Evolutionary conservation across 2,888 invertebrate species (phyloP).

Genomic region (Choreutis nemorana): DNA sequence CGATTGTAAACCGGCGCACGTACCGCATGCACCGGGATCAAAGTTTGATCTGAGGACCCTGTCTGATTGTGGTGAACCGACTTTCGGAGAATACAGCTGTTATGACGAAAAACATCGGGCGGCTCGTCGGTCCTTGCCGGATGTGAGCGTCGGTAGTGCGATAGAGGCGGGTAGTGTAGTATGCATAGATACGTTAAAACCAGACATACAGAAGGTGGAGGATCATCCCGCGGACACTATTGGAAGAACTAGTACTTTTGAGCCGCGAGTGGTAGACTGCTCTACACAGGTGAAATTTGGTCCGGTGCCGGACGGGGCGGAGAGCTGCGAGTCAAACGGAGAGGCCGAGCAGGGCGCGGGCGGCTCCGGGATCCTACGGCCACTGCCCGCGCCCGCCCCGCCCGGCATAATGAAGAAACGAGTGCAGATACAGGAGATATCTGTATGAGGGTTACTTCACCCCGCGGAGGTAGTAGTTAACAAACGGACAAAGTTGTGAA

Average conservation of each 20-base stretch:
- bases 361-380: conserved; percentile 56
- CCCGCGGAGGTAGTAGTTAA: conserved; percentile 50
- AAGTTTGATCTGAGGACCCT: conserved; percentile 60
- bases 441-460: conserved; percentile 73
- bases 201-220: conserved; percentile 58
- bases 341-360: conserved; percentile 49
- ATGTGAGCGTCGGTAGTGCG: conserved; percentile 66
- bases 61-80: conserved; percentile 61
- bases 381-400: conserved; percentile 66
- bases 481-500: conserved; percentile 54
- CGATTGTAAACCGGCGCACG: conserved; percentile 65
- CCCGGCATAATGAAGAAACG: conserved; percentile 86
- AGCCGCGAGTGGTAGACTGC: conserved; percentile 58
- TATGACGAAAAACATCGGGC: conserved; percentile 69
- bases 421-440: conserved; percentile 93
- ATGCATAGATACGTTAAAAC: conserved; percentile 57
- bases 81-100: conserved; percentile 72
- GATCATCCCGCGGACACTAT: conserved; percentile 35
- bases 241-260: conserved; percentile 56
- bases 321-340: conserved; percentile 45
- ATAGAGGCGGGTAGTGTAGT: conserved; percentile 68
- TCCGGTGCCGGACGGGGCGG: conserved; percentile 44
- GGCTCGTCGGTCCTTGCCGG: conserved; percentile 67
- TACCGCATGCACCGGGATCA: conserved; percentile 48
- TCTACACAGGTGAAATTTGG: conserved; percentile 61